Conservation (phyloP, 2,113 vertebrate species). For the Columbina picui region DNA sequence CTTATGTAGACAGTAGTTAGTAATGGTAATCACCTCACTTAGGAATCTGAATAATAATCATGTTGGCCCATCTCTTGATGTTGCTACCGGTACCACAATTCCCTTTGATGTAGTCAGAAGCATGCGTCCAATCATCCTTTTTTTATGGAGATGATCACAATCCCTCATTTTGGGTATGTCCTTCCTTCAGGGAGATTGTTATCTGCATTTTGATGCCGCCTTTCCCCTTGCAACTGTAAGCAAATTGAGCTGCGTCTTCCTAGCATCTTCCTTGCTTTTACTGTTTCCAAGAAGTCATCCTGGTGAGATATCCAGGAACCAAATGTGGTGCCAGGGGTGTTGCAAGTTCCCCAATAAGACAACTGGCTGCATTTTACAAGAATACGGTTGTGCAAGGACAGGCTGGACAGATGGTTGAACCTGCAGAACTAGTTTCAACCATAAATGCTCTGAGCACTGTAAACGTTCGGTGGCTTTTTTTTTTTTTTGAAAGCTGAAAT, state of each 20-base stretch:
- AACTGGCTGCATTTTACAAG: neutral
- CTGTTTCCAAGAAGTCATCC: slow-evolving; percentile 43
- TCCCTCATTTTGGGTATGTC: neutral
- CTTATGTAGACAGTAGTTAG: neutral
- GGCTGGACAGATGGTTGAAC: slow-evolving; percentile 59
- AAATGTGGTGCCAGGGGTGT: neutral
- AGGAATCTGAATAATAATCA: neutral
- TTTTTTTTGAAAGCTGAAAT: slow-evolving; percentile 45
- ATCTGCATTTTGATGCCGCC: neutral
- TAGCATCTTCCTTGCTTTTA: slow-evolving; percentile 2
- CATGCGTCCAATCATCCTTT: neutral
- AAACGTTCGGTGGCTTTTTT: neutral
- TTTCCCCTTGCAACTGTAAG: neutral
- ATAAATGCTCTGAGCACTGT: neutral
- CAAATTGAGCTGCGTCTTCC: neutral
- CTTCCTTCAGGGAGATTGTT: neutral
- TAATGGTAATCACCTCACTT: neutral
- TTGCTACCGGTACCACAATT: neutral
- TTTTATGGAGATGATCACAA: neutral
- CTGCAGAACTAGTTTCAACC: slow-evolving; percentile 53
- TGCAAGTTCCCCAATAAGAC: neutral
- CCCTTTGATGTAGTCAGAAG: neutral
- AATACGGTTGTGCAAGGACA: slow-evolving; percentile 30
- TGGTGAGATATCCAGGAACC: slow-evolving; percentile 7
- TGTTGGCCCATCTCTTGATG: neutral